These are phyloP conservation scores for Lagodon rhomboides DNA, from an alignment of 2,797 vertebrate species.

Conservation along the genomic window DNA sequence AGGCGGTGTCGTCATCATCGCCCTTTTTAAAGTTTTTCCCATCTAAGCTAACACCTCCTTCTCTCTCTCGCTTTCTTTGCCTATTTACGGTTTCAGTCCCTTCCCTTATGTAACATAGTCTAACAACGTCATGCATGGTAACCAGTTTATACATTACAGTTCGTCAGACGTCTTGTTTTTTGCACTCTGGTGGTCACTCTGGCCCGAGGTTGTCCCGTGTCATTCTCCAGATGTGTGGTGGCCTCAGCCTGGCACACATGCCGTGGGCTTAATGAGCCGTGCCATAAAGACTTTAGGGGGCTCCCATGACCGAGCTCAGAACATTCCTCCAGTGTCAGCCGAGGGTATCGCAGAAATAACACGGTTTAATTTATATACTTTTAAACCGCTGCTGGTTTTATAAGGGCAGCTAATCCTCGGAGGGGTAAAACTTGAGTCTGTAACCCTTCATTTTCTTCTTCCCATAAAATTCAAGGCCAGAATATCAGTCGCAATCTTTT, in stretches of 20 bases:
- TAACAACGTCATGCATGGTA: not conserved
- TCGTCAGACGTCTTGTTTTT: slow-evolving; percentile 1
- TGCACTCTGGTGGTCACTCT: slow-evolving; percentile 26
- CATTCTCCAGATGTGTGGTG: slow-evolving; percentile 77
- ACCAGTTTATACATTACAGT: slow-evolving; percentile 1
- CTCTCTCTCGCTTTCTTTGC: slow-evolving; percentile 11
- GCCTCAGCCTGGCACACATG: slow-evolving; percentile 74
- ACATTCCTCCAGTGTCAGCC: slow-evolving; percentile 61
- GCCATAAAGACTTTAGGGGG: slow-evolving; percentile 60
- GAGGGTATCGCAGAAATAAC: slow-evolving; percentile 48
- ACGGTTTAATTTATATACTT: slow-evolving; percentile 42
- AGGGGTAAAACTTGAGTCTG: slow-evolving; percentile 45
- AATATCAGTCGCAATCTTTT: slow-evolving; percentile 20
- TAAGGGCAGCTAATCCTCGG: slow-evolving; percentile 48
- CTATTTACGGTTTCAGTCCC: slow-evolving; percentile 19
- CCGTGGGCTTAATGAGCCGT: slow-evolving; percentile 78
- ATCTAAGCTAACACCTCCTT: slow-evolving; percentile 17
- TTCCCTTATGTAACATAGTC: slow-evolving; percentile 26
- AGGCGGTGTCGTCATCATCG: slow-evolving; percentile 43
- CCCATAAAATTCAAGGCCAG: slow-evolving; percentile 40
- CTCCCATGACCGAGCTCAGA: slow-evolving; percentile 61
- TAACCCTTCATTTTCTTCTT: slow-evolving; percentile 49
- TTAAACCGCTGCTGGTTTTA: slow-evolving; percentile 52
- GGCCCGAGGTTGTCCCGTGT: slow-evolving; percentile 54
- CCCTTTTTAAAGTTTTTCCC: slow-evolving; percentile 49